Conservation (phyloP, 2,113 vertebrate species). For the Phyllopteryx taeniolatus region DNA sequence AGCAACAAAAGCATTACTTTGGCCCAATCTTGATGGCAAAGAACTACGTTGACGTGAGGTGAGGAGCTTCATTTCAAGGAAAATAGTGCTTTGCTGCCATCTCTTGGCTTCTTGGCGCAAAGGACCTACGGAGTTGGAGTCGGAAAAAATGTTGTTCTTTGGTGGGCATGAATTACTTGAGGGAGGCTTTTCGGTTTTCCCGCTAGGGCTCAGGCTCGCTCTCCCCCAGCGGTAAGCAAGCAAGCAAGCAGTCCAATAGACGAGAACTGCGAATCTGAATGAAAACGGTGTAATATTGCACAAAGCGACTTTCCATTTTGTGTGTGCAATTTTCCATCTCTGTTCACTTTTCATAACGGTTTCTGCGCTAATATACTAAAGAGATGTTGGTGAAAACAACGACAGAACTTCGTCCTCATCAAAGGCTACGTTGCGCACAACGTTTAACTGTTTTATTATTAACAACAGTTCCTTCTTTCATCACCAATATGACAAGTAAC, state of each 20-base stretch:
- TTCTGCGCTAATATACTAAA: not conserved
- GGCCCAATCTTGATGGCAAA: no score
- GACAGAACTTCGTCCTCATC: not conserved
- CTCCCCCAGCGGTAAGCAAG: not conserved
- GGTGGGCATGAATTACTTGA: not conserved
- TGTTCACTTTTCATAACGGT: not conserved
- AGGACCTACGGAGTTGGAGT: not conserved
- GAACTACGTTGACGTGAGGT: no score
- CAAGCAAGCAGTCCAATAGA: not conserved
- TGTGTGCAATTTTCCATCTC: not conserved
- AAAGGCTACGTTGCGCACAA: not conserved
- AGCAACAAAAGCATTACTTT: no score
- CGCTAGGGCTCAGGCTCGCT: not conserved
- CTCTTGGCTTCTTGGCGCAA: no score
- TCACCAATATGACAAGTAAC: not conserved
- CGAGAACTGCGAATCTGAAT: not conserved
- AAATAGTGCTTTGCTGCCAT: not conserved
- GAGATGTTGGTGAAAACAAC: no score
- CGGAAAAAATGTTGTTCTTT: not conserved
- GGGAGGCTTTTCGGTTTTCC: not conserved
- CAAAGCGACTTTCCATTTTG: not conserved
- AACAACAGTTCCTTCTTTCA: not conserved
- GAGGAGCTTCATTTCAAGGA: not conserved
- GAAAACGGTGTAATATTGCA: not conserved
- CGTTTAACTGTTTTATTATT: not conserved